Base-by-base conservation (phyloP, 2,113 vertebrate genomes). In the Gallinago paraguaiae region DNA sequence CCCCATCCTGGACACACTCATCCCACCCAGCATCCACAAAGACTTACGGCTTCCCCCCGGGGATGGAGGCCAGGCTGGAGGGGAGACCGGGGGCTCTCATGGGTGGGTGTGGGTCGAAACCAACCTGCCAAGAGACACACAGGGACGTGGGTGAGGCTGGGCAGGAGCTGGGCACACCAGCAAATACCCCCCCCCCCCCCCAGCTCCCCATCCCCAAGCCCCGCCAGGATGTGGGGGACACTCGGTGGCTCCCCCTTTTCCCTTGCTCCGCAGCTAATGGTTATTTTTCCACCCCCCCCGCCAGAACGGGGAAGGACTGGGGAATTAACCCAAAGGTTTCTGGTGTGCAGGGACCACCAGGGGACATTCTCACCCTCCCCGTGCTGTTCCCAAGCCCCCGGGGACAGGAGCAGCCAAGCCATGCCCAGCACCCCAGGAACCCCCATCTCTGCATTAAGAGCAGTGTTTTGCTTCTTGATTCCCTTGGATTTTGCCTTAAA, bases 31-130 rank as follows among this genome's bases (percentile, higher is more conserved):
- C 0, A 6, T 27, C 4, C 2, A 16, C 6, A 1, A 13, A 39
- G 4, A 51, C 99, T 98, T 97, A 99, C 99, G 99, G 99, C 95
- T 99, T 99, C 87, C 99, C 99, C 30, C 99, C 99, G 4, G 99
- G 99, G 94, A 99, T 99, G 91, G 99, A 99, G 0, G 99, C 98
- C 53, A 99, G 98, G 96, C 99, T 98, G 6, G 98, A 98, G 63
- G 99, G 98, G 77, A 99, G 98, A 35, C 99, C 99, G 0, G 99
- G 98, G 76, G 99, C 98, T 96, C 99, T 97, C 99, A 99, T 99
- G 6, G 99, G 98, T 0, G 98, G 98, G 72, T 99, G 99, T 3
- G 99, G 99, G 95, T 99, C 99, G 33, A 99, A 99, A 6, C 99
- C 99, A 9, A 99, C 98, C 99, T 99, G 96, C 3, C 88, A 15